Conservation (phyloP, 1,140 invertebrate genomes). For the Aphelenchoides avenae region DNA sequence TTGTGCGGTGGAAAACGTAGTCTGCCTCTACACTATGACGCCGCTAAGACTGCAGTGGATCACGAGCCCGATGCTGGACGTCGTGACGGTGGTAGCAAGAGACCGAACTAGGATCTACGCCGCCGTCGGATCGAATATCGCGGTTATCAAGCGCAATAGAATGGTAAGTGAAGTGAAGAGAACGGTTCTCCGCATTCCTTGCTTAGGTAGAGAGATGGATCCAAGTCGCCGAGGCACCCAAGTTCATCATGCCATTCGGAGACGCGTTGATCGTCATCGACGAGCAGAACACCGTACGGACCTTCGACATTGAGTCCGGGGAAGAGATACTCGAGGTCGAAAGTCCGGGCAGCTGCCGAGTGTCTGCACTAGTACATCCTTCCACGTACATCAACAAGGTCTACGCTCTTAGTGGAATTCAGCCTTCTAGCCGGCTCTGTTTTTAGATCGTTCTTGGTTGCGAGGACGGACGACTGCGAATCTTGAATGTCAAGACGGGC, state of each 20-base stretch:
- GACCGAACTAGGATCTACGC: background rate
- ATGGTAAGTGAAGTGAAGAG: slow-evolving; percentile 2
- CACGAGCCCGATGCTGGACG: background rate
- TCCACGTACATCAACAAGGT: slow-evolving; percentile 26
- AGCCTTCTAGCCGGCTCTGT: background rate
- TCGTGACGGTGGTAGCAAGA: background rate
- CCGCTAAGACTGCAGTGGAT: background rate
- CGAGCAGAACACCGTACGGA: slow-evolving; percentile 11
- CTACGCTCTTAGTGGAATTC: background rate
- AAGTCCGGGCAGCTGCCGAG: slow-evolving; percentile 3
- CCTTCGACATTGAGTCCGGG: slow-evolving; percentile 10
- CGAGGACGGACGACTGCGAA: slow-evolving; percentile 28
- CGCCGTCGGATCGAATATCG: background rate
- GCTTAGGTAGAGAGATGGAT: background rate
- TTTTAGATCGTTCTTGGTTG: slow-evolving; percentile 31
- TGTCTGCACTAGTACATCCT: slow-evolving; percentile 29
- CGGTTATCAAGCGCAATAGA: too few species aligned
- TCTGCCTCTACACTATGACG: background rate
- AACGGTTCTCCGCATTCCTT: background rate
- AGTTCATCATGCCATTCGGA: slow-evolving; percentile 14
- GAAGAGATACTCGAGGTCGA: slow-evolving; percentile 22
- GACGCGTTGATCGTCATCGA: slow-evolving; percentile 24
- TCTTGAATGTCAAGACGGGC: slow-evolving; percentile 40
- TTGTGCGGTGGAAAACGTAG: slow-evolving; percentile 8
- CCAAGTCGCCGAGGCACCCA: slow-evolving; percentile 1